Evolutionary conservation across 2,888 invertebrate species (phyloP).

Genomic region (Gasteruption jaculator): DNA sequence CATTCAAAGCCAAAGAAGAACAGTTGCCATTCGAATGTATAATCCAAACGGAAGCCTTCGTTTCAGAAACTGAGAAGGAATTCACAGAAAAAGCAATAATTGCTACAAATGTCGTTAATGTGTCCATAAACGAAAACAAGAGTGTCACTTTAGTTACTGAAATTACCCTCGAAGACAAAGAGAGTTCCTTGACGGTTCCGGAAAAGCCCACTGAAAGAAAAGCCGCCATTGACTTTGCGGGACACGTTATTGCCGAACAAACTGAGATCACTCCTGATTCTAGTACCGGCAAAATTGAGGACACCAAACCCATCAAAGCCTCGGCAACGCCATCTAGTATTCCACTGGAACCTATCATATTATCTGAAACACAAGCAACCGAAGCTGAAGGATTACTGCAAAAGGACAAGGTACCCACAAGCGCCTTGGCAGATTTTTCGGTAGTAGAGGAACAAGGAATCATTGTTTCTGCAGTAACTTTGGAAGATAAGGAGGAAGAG

Average conservation of each 20-base stretch:
- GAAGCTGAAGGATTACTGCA: conserved; percentile 57
- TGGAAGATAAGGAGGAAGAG: conserved; percentile 54
- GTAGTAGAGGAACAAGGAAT: conserved; percentile 42
- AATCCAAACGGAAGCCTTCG: conserved; percentile 56
- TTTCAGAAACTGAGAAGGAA: conserved; percentile 59
- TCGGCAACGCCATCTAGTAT: conserved; percentile 56
- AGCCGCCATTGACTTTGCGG: conserved; percentile 52
- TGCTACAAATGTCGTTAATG: conserved; percentile 38
- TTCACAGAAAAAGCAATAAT: conserved; percentile 35
- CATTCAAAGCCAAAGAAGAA: conserved; percentile 51
- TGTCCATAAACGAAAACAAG: conserved; percentile 37
- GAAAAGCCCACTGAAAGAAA: conserved; percentile 47
- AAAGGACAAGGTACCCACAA: conserved; percentile 47
- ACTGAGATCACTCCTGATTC: conserved; percentile 54
- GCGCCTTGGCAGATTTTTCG: conserved; percentile 34
- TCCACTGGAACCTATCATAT: conserved; percentile 55
- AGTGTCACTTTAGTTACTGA: conserved; percentile 58
- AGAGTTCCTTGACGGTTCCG: conserved; percentile 49
- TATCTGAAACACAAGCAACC: conserved; percentile 55
- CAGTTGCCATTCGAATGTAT: conserved; percentile 57
- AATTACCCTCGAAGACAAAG: conserved; percentile 56
- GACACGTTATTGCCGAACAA: conserved; percentile 55
- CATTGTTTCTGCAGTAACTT: conserved; percentile 38
- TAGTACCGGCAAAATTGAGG: conserved; percentile 44
- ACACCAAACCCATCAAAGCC: conserved; percentile 35